Evolutionary conservation across 2,888 invertebrate species (phyloP).

Genomic region (Conomelus anceps): DNA sequence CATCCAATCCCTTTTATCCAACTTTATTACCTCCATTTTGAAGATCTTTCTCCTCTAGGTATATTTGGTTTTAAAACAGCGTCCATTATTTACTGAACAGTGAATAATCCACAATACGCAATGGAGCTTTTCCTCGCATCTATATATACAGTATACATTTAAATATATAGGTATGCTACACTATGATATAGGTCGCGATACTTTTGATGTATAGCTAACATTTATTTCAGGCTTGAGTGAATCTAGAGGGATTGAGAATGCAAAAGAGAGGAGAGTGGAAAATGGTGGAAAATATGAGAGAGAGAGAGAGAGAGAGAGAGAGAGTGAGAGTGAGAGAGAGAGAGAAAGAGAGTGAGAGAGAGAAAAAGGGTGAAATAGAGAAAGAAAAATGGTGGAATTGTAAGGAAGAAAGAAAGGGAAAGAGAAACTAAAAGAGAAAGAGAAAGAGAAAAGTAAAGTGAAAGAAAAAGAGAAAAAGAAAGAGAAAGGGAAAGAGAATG

Average conservation of each 20-base stretch:
- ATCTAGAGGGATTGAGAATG: too few species aligned
- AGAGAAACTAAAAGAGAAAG: not conserved
- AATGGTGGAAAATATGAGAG: not conserved
- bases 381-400: not conserved
- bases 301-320: not conserved
- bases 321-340: not conserved
- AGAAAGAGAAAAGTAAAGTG: not conserved
- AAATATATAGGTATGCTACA: too few species aligned
- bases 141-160: too few species aligned
- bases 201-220: not conserved
- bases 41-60: not conserved
- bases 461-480: not conserved
- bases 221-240: not conserved
- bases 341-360: not conserved
- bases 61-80: not conserved
- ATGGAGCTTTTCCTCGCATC: not conserved
- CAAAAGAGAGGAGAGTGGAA: not conserved
- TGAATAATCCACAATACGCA: not conserved
- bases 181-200: not conserved
- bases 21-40: not conserved
- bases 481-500: too few species aligned
- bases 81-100: not conserved
- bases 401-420: not conserved
- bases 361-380: not conserved
- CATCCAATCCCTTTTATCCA: not conserved